Evolutionary conservation across 2,113 vertebrate species (phyloP).

Genomic region (Rhea pennata): DNA sequence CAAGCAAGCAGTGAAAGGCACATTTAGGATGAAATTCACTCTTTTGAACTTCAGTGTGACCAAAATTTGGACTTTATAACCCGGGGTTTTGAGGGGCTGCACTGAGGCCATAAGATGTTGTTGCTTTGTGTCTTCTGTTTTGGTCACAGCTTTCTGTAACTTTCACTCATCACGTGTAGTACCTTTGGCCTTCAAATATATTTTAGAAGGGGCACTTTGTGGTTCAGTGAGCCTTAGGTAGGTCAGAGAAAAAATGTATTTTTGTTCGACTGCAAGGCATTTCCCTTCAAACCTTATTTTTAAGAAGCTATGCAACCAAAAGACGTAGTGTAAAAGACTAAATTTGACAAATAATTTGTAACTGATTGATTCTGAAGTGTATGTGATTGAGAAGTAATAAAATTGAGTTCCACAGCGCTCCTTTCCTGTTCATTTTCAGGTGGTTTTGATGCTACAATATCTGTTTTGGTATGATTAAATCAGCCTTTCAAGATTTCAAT

Average conservation of each 20-base stretch:
- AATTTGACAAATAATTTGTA: not conserved
- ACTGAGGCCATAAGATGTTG: not conserved
- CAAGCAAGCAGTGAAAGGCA: not conserved
- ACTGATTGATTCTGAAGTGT: not conserved
- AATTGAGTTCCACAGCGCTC: not conserved
- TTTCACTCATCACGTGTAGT: accelerated
- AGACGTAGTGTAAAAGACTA: not conserved
- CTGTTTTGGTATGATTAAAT: constrained; percentile 9
- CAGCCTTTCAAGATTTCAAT: not conserved
- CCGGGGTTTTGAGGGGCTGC: not conserved
- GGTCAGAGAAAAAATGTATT: not conserved
- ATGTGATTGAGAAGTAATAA: not conserved
- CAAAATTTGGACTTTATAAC: not conserved
- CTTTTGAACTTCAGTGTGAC: not conserved
- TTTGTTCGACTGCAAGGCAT: not conserved
- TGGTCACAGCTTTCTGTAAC: not conserved
- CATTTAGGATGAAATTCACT: not conserved
- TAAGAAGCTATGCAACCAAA: not conserved
- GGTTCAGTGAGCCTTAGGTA: not conserved
- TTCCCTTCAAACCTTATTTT: not conserved
- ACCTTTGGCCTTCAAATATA: not conserved
- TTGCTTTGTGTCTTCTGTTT: not conserved
- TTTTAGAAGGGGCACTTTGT: not conserved
- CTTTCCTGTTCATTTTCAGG: not conserved
- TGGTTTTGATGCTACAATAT: not conserved